Evolutionary conservation across 2,888 invertebrate genomes (phyloP).

Genomic region (Hecatera dysodea): DNA sequence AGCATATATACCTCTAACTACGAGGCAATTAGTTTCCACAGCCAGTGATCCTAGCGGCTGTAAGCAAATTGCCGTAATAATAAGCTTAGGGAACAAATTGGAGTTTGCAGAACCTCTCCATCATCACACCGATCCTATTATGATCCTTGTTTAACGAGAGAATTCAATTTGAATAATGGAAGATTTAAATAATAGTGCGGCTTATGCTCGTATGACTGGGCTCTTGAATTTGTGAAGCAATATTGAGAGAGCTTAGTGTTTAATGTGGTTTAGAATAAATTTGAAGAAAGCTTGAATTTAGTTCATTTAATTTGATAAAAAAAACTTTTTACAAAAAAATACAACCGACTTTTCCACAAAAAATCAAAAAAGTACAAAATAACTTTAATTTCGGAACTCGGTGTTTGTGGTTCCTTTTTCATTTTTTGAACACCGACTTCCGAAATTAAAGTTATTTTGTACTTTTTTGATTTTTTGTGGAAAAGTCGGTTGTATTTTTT

Average conservation of each 20-base stretch:
- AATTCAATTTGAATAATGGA: constrained; percentile 49
- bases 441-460: no score
- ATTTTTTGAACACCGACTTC: no score
- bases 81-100: constrained; percentile 46
- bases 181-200: constrained; percentile 41
- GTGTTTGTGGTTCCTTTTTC: no score
- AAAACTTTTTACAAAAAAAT: no score
- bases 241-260: constrained; percentile 8
- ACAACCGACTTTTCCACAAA: no score
- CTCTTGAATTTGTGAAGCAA: constrained; percentile 18
- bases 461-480: no score
- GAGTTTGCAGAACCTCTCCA: constrained; percentile 24
- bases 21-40: constrained; percentile 31
- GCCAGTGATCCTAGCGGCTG: constrained; percentile 2
- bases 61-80: constrained; percentile 44
- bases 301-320: not conserved
- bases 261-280: not conserved
- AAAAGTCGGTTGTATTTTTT: no score
- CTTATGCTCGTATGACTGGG: not conserved
- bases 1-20: constrained; percentile 3
- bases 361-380: no score
- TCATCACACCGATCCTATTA: constrained; percentile 31
- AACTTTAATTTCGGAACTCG: no score
- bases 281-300: not conserved
- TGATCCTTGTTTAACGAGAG: constrained; percentile 26